Evolutionary conservation across 2,888 invertebrate species (phyloP).

Genomic region (Tetramorium bicarinatum): DNA sequence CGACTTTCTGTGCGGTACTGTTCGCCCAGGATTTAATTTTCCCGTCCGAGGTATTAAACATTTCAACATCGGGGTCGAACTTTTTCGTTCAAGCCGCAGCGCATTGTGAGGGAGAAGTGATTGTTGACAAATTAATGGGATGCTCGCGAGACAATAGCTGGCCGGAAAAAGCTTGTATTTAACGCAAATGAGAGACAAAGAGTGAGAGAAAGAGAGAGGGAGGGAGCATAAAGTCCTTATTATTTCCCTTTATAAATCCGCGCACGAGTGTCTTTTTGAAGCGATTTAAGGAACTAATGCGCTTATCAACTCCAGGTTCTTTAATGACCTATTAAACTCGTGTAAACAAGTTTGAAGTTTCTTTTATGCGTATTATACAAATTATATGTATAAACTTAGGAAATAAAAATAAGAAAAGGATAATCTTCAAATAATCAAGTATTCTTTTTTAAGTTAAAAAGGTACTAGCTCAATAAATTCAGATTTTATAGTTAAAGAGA

Average conservation of each 20-base stretch:
- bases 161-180: conserved; percentile 25
- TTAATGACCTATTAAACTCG: background rate
- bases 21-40: conserved; percentile 55
- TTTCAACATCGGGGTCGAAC: conserved; percentile 42
- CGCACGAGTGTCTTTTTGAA: conserved; percentile 25
- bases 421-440: background rate
- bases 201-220: background rate
- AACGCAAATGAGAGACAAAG: background rate
- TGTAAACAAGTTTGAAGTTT: conserved; percentile 17
- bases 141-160: conserved; percentile 29
- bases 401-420: background rate
- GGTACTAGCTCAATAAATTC: background rate
- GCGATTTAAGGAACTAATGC: background rate
- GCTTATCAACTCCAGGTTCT: conserved; percentile 15
- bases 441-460: background rate
- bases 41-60: conserved; percentile 48
- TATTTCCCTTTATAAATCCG: conserved; percentile 25
- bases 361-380: background rate
- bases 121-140: conserved; percentile 49
- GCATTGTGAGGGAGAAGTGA: conserved; percentile 34
- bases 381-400: background rate
- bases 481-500: background rate
- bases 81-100: conserved; percentile 32
- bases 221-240: background rate
- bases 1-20: conserved; percentile 43